These are phyloP conservation scores for Bovichtus variegatus DNA, from an alignment of 2,797 vertebrate genomes.

Conservation along the genomic window DNA sequence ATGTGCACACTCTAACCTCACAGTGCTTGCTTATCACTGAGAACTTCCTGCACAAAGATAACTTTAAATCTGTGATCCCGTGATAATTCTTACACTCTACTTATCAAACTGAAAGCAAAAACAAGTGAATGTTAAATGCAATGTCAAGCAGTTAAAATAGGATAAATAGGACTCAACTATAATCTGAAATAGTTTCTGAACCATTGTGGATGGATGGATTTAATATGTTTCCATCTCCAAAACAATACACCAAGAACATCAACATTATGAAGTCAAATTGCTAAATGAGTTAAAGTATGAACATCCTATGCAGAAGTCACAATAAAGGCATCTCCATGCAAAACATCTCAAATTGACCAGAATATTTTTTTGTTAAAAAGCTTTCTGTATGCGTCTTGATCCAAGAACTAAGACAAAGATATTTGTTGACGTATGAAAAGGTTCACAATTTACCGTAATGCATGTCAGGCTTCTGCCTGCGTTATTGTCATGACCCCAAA, in stretches of 20 bases:
- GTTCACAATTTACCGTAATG: background rate
- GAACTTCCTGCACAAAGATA: constrained; percentile 31
- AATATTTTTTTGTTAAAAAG: background rate
- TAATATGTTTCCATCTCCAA: constrained; percentile 9
- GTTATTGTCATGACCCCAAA: background rate
- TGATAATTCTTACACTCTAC: constrained; percentile 2
- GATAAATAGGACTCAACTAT: background rate
- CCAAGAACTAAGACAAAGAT: background rate
- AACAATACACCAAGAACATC: background rate
- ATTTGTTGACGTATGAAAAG: background rate
- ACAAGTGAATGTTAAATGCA: background rate
- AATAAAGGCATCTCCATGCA: background rate
- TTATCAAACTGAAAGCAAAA: background rate
- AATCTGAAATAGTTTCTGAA: background rate
- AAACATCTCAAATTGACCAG: background rate
- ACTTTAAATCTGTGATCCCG: constrained; percentile 29
- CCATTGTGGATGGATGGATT: background rate
- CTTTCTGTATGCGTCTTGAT: background rate
- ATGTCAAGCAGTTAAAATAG: background rate
- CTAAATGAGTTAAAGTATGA: background rate
- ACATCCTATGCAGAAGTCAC: background rate
- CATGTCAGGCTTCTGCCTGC: background rate
- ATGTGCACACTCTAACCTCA: constrained; percentile 13
- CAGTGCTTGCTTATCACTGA: constrained; percentile 36
- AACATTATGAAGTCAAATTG: background rate